Evolutionary conservation across 64 coral and sea anemone species (phyloP), one percentile per base, ranked within the genome.

Genomic region (Orbicella faveolata): DNA sequence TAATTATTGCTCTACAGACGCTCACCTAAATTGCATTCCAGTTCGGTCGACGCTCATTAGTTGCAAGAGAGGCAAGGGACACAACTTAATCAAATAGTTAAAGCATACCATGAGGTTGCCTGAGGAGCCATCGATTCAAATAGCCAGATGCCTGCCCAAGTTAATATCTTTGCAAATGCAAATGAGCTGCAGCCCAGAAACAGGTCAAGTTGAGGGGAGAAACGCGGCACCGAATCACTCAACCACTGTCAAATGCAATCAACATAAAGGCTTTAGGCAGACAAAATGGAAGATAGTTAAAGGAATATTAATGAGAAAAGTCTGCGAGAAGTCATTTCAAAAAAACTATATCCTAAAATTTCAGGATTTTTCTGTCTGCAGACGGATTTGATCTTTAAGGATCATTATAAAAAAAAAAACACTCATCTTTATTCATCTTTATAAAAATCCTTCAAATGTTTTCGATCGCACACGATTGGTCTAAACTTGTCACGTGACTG

Each of bases 231-330:
- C 36, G 9, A 78, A 8, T 51, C 36, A 78, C 20, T 0, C 52
- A 15, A 6, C 77, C 9, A 79, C 8, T 61, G 25, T 9, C 39
- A 51, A 85, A 73, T 83, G 34, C 11, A 68, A 51, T 52, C 39
- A 83, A 83, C 44, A 67, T 41, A 63, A 83, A 67, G 13, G 57
- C 21, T 51, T 72, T 85, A 17, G 8, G 64, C 21, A 51, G 64
- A 85, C 63, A 66, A 41, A 36, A 53, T 70, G 39, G 19, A 6
- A 21, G 19, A 85, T 26, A 14, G 73, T 52, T n/a, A 48, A 21
- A 72, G 41, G 39, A 73, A 72, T 85, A 85, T 54, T 85, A 52
- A 85, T 85, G 81, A 83, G 81, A 36, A 9, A 1, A 68, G 36
- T 51, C 81, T 39, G 20, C 19, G 36, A 16, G 8, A 78, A 21